Base-by-base conservation (phyloP, 2,888 invertebrate genomes). In the Hydrotaea diabolus region DNA sequence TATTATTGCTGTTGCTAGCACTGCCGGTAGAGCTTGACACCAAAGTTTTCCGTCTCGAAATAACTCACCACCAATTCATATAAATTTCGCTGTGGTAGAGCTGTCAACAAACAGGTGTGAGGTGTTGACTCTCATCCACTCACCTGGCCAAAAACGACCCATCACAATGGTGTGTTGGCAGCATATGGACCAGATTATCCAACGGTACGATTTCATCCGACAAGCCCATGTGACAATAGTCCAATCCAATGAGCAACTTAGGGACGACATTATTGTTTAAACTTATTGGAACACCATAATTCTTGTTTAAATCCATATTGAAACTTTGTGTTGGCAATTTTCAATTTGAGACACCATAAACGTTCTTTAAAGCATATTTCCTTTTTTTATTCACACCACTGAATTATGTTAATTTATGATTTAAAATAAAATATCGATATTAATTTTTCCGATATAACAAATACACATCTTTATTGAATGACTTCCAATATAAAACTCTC, bases 281-380 rank as follows among this genome's bases (percentile, higher is more conserved):
- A 39, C 69, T 77, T 49, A 76, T 49, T n/a, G 49, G 49, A 2
- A 49, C 15, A 49, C 7, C 49, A 49, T 3, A 0, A 7, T 76
- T 43, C n/a, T 11, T 23, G 21, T 59, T 74, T 23, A 75, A 17
- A 62, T 75, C 75, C 31, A 49, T 49, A n/a, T 49, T 55, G 0
- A 86, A 57, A 31, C 78, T 83, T 69, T 87, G 85, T 39, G 77
- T 26, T 13, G 85, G 85, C 53, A 85, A 21, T n/a, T 59, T 69
- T n/a, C 84, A 43, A 31, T 87, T 83, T 17, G 17, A 19, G 4
- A 85, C 75, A 9, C 55, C 77, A 77, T 83, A 76, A 13, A 86
- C 76, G 11, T 83, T 71, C 17, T 15, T 1, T 17, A 71, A 36
- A 7, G 69, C 57, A 71, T 69, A 77, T 23, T 55, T 77, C 9